Evolutionary conservation across 2,797 vertebrate genomes (phyloP), one percentile per base, ranked within the genome.

Genomic region (Anableps anableps): DNA sequence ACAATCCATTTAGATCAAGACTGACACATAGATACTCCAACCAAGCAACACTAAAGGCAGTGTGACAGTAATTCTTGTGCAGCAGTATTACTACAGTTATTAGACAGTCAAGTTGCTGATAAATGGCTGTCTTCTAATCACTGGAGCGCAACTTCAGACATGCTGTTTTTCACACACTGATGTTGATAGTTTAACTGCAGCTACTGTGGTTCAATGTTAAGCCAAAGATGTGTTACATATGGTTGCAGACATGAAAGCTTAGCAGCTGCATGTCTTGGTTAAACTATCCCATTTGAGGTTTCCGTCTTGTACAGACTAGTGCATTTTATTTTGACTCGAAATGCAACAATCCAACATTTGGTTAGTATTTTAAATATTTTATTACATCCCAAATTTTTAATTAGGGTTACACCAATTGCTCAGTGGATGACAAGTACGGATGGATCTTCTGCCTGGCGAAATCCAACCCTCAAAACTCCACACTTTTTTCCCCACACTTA

Each of bases 141-240:
- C 76, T 45, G 41, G 76, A 74, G 48, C 58, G 74, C 77, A 86
- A 83, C 81, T 75, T 85, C 80, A 76, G 84, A 38, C 81, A 75
- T 72, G 45, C 26, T 29, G 34, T 1, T 23, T 47, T 5, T 78
- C 34, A 76, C 86, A 86, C 36, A 73, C 68, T 62, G 84, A 80
- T 80, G 79, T 47, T 45, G 86, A 91, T 74, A 68, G 79, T 86
- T 87, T 85, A 83, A 88, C 77, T 81, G 76, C 85, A 77, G 89
- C 45, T 70, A 19, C 80, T 86, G 90, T 14, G 88, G 90, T 89
- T 78, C 53, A 0, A 75, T 29, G 76, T 84, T 71, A 75, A 86
- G 83, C 85, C 5, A 29, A 38, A 41, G 80, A 80, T 81, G 83
- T 79, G 83, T 83, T 68, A 51, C 87, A 89, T 50, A 75, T 60